Conservation (phyloP, 2,113 vertebrate genomes). For the Apteryx owenii region DNA sequence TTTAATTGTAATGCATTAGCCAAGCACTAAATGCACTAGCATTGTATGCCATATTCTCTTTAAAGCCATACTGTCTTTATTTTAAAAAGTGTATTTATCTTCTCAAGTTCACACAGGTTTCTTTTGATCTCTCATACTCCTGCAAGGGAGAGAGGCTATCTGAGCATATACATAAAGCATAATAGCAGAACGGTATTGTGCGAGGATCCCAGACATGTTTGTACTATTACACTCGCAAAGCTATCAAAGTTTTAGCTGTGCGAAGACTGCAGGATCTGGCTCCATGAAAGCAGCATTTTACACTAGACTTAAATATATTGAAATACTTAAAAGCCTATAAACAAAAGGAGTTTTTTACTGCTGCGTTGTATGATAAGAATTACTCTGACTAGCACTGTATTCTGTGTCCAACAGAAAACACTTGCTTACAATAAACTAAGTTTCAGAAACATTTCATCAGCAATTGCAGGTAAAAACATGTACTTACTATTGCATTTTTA, state of each 20-base stretch:
- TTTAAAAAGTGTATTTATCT: background rate
- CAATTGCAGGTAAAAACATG: background rate
- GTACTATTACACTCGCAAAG: background rate
- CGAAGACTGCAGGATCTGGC: constrained; percentile 50
- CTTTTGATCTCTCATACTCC: background rate
- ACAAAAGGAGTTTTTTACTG: background rate
- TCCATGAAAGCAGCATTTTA: constrained; percentile 42
- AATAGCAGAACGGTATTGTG: background rate
- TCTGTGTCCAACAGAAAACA: background rate
- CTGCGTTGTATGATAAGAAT: background rate
- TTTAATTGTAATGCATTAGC: background rate
- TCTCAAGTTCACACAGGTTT: background rate
- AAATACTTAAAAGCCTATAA: background rate
- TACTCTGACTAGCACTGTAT: background rate
- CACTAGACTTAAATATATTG: background rate
- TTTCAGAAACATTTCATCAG: constrained; percentile 2
- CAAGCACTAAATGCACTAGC: background rate
- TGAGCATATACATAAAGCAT: background rate
- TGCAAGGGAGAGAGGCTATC: background rate
- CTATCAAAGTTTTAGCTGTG: background rate
- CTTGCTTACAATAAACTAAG: background rate
- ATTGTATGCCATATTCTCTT: background rate
- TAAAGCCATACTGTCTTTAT: background rate
- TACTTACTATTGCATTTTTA: background rate
- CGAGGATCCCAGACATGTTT: background rate